phyloP scores from a whole-genome alignment of 2,797 vertebrate genomes.

The Passerculus sandwichensis region DNA sequence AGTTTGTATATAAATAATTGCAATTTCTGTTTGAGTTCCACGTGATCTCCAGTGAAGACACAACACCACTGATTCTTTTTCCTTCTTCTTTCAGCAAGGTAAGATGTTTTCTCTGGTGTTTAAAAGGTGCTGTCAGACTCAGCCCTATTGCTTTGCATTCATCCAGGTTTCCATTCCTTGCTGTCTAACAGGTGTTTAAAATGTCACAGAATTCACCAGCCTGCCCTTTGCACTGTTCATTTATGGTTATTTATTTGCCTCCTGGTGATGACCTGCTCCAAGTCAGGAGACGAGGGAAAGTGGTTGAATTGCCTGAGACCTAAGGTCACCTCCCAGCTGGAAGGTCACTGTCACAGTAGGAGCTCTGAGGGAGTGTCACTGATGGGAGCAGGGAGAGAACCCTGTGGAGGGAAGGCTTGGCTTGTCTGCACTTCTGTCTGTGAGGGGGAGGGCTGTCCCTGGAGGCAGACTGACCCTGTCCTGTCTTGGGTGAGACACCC shows the following conservation, averaged over 20 bases:
- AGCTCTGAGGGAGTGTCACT: background rate
- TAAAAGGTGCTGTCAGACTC: background rate
- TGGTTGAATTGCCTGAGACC: background rate
- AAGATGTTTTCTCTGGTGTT: background rate
- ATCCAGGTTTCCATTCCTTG: background rate
- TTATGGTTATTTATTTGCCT: background rate
- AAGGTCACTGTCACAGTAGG: background rate
- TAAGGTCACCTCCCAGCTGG: background rate
- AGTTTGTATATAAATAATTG: background rate
- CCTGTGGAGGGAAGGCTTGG: background rate
- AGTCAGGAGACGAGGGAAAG: background rate
- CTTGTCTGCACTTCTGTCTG: background rate
- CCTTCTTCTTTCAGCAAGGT: background rate
- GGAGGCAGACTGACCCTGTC: rapidly evolving
- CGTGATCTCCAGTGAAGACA: background rate
- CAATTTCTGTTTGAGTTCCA: background rate
- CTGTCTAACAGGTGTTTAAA: background rate
- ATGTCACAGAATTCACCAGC: background rate
- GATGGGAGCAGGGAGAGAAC: background rate
- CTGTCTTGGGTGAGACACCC: background rate
- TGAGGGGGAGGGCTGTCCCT: background rate
- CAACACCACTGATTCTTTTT: background rate
- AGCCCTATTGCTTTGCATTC: background rate
- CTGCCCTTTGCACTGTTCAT: background rate
- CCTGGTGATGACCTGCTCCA: background rate